phyloP scores from a whole-genome alignment of 2,113 vertebrate genomes.

The Recurvirostra avosetta region DNA sequence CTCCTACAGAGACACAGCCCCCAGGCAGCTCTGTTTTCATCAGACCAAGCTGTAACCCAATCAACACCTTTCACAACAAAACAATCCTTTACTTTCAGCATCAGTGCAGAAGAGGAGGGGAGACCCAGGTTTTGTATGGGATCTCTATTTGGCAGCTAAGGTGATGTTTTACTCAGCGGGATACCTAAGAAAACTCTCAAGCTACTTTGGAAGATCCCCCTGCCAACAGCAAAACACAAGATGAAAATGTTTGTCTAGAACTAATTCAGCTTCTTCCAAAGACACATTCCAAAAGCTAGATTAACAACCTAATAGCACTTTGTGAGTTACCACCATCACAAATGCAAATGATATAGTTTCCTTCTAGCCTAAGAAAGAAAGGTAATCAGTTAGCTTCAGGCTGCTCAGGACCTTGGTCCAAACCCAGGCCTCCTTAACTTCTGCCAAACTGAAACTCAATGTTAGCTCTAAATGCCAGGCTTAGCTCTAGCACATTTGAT shows the following conservation, averaged over 20 bases:
- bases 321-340: background rate
- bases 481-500: background rate
- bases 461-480: background rate
- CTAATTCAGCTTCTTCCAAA: constrained; percentile 35
- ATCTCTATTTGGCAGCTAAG: constrained; percentile 69
- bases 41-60: constrained; percentile 74
- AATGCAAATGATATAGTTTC: constrained; percentile 11
- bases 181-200: constrained; percentile 7
- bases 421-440: background rate
- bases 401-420: background rate
- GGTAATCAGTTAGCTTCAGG: background rate
- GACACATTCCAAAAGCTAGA: background rate
- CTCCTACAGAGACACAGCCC: constrained; percentile 74
- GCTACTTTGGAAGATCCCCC: constrained; percentile 32
- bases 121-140: constrained; percentile 51
- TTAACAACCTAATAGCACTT: constrained; percentile 15
- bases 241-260: constrained; percentile 61
- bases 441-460: background rate
- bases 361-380: constrained; percentile 30
- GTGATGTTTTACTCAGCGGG: constrained; percentile 55
- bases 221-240: constrained; percentile 39
- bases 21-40: constrained; percentile 76
- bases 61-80: constrained; percentile 65
- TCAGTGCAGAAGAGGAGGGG: constrained; percentile 11
- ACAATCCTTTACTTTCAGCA: constrained; percentile 65